Evolutionary conservation across 1,140 invertebrate genomes (phyloP).

Genomic region (Aricia agestis): DNA sequence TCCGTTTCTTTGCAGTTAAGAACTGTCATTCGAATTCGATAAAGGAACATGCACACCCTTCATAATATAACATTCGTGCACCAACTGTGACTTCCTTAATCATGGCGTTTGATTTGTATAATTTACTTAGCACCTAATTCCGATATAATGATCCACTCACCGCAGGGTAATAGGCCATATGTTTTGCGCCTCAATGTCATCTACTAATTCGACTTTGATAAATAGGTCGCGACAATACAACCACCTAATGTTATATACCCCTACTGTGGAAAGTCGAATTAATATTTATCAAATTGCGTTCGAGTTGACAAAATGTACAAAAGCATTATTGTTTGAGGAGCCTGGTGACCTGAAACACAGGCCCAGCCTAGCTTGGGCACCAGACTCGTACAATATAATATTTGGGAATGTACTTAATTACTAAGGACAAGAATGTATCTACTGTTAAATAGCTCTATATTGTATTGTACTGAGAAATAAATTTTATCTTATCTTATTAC

Average conservation of each 20-base stretch:
- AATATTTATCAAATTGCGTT: background rate
- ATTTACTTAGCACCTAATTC: slow-evolving; percentile 68
- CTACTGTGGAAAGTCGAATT: slow-evolving; percentile 23
- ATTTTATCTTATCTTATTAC: no score
- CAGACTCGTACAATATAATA: no score
- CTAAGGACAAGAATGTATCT: no score
- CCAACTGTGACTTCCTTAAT: slow-evolving; percentile 17
- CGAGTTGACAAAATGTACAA: background rate
- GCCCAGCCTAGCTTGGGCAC: no score
- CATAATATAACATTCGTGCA: background rate
- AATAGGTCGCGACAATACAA: slow-evolving; percentile 46
- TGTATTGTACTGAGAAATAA: no score
- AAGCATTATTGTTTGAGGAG: no score
- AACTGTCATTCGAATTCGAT: no score
- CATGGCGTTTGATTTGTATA: slow-evolving; percentile 37
- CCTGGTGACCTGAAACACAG: no score
- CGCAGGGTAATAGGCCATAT: slow-evolving; percentile 55
- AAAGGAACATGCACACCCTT: background rate
- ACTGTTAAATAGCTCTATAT: no score
- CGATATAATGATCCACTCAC: slow-evolving; percentile 53
- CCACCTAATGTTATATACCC: slow-evolving; percentile 32
- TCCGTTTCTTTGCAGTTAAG: no score
- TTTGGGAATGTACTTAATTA: no score
- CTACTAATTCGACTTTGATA: slow-evolving; percentile 63
- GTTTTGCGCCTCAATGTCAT: slow-evolving; percentile 61